Conservation (phyloP, 2,797 vertebrate species). For the Myotis myotis region DNA sequence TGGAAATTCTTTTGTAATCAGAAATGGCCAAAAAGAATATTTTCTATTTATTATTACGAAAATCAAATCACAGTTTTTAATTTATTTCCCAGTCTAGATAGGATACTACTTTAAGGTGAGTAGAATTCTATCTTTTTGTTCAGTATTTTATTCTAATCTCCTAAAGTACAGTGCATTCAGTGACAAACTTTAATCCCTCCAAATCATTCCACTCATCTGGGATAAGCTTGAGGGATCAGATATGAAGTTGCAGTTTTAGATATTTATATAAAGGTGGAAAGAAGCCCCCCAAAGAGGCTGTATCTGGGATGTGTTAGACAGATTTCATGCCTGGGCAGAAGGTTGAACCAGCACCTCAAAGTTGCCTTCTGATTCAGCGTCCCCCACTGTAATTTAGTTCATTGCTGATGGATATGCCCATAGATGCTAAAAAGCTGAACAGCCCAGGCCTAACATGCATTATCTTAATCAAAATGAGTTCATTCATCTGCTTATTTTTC, state of each 20-base stretch:
- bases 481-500: neutral
- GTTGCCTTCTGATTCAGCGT: neutral
- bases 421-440: neutral
- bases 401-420: neutral
- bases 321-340: neutral
- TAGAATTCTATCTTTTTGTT: neutral
- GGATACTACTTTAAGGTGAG: neutral
- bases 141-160: conserved; percentile 21
- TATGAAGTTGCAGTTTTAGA: neutral
- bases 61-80: conserved; percentile 12
- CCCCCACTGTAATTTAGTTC: neutral
- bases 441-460: neutral
- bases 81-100: conserved; percentile 36
- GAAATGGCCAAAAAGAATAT: neutral
- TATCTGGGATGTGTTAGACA: neutral
- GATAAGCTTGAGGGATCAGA: neutral
- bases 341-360: neutral
- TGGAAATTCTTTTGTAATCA: conserved; percentile 3
- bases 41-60: conserved; percentile 21
- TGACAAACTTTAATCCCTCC: neutral
- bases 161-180: neutral
- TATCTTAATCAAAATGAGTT: conserved; percentile 39
- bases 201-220: neutral
- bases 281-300: too few species aligned
- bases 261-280: neutral